phyloP scores from a whole-genome alignment of 2,113 vertebrate genomes.

The Lagenorhynchus albirostris region DNA sequence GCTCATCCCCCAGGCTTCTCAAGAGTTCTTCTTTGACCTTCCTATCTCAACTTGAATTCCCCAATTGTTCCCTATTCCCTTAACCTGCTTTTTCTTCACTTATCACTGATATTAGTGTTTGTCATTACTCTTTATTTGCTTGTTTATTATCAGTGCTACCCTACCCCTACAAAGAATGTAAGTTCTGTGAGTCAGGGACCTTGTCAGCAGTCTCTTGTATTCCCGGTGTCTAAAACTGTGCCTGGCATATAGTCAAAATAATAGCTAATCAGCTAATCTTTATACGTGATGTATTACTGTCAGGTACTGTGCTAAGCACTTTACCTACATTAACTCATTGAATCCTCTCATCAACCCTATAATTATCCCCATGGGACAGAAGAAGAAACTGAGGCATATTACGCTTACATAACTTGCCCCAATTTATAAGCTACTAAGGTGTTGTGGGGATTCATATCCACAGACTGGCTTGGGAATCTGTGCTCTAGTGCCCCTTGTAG shows the following conservation, averaged over 20 bases:
- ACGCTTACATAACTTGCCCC: not conserved
- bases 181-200: not conserved
- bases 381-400: not conserved
- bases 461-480: not conserved
- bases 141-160: not conserved
- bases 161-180: not conserved
- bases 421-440: not conserved
- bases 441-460: not conserved
- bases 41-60: not conserved
- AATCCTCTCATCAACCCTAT: not conserved
- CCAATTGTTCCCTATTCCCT: not conserved
- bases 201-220: not conserved
- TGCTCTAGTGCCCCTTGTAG: not conserved
- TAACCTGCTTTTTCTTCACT: not conserved
- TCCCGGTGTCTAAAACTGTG: not conserved
- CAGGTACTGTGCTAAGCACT: not conserved
- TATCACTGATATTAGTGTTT: not conserved
- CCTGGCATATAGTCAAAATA: not conserved
- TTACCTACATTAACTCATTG: not conserved
- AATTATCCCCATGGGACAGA: not conserved
- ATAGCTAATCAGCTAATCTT: not conserved
- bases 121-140: not conserved
- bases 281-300: not conserved
- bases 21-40: not conserved
- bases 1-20: not conserved